A percentile compares a stretch with the other conserved stretches of the same genome.
These are phyloP conservation scores for Phaenicophaeus curvirostris DNA, from an alignment of 2,797 vertebrate species.

Conservation along the genomic window DNA sequence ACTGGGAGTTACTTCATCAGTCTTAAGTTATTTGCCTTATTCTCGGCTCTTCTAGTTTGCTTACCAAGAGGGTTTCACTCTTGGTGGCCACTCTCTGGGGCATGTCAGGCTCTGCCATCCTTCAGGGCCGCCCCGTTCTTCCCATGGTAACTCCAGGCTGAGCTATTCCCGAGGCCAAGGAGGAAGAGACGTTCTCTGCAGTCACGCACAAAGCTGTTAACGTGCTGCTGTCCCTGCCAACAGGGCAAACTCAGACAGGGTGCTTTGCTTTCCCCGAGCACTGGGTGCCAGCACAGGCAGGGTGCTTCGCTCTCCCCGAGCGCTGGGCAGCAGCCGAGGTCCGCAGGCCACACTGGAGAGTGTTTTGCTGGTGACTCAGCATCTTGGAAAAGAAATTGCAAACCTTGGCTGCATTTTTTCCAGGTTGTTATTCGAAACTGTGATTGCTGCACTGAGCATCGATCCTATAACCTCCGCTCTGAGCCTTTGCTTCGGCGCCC, in stretches of 20 bases:
- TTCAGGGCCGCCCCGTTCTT: background rate
- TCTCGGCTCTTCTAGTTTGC: background rate
- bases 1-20: background rate
- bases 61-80: background rate
- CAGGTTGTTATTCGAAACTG: background rate
- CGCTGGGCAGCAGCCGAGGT: background rate
- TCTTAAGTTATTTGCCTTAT: constrained; percentile 44
- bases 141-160: background rate
- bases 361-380: background rate
- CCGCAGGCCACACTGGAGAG: background rate
- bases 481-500: fast-evolving
- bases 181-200: background rate
- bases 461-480: background rate
- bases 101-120: background rate
- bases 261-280: no score
- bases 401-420: background rate
- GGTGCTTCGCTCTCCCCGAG: fast-evolving
- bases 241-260: background rate
- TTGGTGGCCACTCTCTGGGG: background rate
- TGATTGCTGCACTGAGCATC: background rate
- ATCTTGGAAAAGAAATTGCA: background rate
- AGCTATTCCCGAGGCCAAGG: background rate
- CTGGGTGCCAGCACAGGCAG: background rate
- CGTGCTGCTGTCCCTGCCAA: background rate
- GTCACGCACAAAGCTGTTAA: background rate